Percentiles rank a stretch among this genome's conserved stretches.
Conservation (phyloP, 2,888 invertebrate genomes). For the Eueremaeus valkanovi region DNA sequence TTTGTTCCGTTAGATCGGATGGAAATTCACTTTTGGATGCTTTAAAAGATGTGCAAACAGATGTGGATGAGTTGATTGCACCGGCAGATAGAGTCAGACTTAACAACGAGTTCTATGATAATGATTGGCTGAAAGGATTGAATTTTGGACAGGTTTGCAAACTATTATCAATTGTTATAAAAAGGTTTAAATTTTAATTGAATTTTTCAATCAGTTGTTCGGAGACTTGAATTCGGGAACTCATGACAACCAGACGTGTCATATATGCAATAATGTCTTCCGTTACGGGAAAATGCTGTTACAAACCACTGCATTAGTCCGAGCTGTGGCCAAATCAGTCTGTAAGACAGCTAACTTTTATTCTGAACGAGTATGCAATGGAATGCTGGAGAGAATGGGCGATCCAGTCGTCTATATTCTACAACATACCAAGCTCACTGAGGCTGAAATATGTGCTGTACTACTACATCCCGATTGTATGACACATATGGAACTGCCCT, state of each 20-base stretch:
- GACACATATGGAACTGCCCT: background rate
- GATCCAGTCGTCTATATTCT: slow-evolving; percentile 22
- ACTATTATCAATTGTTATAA: background rate
- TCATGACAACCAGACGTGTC: background rate
- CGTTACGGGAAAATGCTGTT: background rate
- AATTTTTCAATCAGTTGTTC: background rate
- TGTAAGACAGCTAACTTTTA: background rate
- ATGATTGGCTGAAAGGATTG: background rate
- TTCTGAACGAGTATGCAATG: slow-evolving; percentile 23
- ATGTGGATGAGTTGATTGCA: background rate
- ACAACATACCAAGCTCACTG: slow-evolving; percentile 5
- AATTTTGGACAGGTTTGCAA: background rate
- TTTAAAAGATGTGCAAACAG: background rate
- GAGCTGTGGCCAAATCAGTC: background rate
- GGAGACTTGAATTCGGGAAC: background rate
- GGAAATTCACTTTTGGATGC: background rate
- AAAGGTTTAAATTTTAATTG: background rate
- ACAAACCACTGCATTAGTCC: background rate
- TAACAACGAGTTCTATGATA: background rate
- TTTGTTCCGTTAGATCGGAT: background rate
- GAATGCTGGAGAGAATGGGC: background rate
- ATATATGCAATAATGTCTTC: background rate
- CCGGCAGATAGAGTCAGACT: background rate
- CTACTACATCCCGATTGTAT: slow-evolving; percentile 25
- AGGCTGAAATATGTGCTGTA: slow-evolving; percentile 9